These are phyloP conservation scores for Enteromius trimaculatus DNA, from an alignment of 2,797 vertebrate genomes.

Conservation along the genomic window DNA sequence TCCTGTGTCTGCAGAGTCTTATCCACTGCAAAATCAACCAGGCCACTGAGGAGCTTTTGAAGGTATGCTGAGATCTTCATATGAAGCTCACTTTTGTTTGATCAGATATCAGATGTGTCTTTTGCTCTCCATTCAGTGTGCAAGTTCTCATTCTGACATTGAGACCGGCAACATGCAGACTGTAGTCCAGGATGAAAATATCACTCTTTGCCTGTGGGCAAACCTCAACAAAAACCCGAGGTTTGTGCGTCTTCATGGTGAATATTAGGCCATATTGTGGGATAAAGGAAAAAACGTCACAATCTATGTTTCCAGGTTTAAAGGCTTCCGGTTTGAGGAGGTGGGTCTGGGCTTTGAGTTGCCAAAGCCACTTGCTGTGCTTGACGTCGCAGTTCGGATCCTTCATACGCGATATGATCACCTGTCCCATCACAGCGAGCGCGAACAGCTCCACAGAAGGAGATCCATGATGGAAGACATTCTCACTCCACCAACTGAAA, in stretches of 20 bases:
- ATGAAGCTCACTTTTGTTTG: neutral
- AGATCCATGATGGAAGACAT: conserved; percentile 29
- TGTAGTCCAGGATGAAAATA: conserved; percentile 77
- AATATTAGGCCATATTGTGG: neutral
- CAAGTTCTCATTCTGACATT: conserved; percentile 77
- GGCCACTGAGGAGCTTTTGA: conserved; percentile 83
- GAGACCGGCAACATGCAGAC: conserved; percentile 91
- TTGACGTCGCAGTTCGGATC: conserved; percentile 79
- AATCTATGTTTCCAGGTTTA: conserved; percentile 74
- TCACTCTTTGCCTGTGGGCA: conserved; percentile 89
- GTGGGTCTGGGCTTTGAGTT: conserved; percentile 81
- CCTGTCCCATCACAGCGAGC: conserved; percentile 72
- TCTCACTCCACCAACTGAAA: neutral
- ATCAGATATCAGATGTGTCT: neutral
- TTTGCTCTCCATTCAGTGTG: conserved; percentile 67
- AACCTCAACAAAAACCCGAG: conserved; percentile 90
- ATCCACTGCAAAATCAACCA: conserved; percentile 79
- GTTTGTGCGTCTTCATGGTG: conserved; percentile 66
- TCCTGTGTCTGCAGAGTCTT: conserved; percentile 78
- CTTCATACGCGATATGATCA: conserved; percentile 90
- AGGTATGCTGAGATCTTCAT: conserved; percentile 71
- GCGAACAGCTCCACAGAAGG: conserved; percentile 40
- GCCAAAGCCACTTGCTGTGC: conserved; percentile 80
- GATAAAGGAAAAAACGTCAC: neutral
- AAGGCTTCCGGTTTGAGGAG: conserved; percentile 76